Conservation (phyloP, 2,113 vertebrate genomes). For the Hypomesus transpacificus region DNA sequence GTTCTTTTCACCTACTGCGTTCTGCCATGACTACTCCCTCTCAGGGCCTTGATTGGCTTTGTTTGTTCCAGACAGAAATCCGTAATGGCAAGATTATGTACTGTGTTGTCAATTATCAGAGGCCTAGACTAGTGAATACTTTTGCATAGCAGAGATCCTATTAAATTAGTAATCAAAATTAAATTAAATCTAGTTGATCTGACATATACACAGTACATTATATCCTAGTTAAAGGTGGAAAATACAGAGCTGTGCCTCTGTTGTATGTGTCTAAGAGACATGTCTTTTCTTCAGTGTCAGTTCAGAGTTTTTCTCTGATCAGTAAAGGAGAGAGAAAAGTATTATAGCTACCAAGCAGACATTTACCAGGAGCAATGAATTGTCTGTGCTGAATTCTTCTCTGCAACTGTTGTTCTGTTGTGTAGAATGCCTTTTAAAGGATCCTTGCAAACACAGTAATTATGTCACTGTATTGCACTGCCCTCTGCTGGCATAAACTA, state of each 20-base stretch:
- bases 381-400: no score
- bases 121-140: slow-evolving; percentile 45
- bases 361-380: no score
- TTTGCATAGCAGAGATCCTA: slow-evolving; percentile 32
- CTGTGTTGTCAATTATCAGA: background rate
- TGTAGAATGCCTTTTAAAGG: background rate
- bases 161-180: no score
- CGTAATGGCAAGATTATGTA: slow-evolving; percentile 9
- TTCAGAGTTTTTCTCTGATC: no score
- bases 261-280: no score
- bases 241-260: no score
- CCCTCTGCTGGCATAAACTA: slow-evolving; percentile 44
- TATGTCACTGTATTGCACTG: slow-evolving; percentile 11
- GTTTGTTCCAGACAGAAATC: slow-evolving; percentile 14
- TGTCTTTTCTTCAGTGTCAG: no score
- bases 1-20: background rate
- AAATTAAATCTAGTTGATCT: slow-evolving; percentile 25
- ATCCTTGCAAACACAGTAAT: background rate
- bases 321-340: no score
- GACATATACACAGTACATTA: background rate
- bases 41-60: slow-evolving; percentile 4
- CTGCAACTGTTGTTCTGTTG: background rate
- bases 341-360: no score
- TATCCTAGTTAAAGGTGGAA: no score
- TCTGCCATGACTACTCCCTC: background rate